Evolutionary conservation across 2,113 vertebrate species (phyloP).

Genomic region (Calidris pygmaea): DNA sequence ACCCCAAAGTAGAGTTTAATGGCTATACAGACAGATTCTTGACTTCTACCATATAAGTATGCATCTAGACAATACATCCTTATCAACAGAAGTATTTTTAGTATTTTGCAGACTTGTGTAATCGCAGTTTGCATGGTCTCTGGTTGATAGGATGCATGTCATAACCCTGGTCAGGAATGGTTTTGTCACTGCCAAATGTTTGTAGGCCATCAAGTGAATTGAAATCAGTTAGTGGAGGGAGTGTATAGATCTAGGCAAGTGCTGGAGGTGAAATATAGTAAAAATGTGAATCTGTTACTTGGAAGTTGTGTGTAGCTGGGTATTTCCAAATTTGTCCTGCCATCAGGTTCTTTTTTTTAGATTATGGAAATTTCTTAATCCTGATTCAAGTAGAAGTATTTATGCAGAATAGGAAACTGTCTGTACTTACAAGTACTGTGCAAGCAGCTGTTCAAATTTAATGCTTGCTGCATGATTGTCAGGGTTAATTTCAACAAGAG

Average conservation of each 20-base stretch:
- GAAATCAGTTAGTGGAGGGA: background rate
- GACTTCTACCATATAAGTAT: background rate
- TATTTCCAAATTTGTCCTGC: background rate
- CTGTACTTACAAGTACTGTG: background rate
- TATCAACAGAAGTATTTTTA: background rate
- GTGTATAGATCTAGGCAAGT: background rate
- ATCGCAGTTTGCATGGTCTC: background rate
- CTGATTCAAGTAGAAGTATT: background rate
- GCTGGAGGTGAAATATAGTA: background rate
- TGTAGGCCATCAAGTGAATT: background rate
- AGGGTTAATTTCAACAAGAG: background rate
- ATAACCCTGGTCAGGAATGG: background rate
- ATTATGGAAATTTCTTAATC: background rate
- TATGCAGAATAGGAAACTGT: background rate
- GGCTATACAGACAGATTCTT: background rate
- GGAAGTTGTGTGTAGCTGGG: background rate
- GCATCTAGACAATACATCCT: background rate
- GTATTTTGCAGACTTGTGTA: background rate
- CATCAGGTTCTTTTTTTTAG: background rate
- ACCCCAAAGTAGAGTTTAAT: background rate
- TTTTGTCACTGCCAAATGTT: background rate
- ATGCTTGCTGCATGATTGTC: background rate
- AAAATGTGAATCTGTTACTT: background rate
- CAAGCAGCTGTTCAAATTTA: background rate
- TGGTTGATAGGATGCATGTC: background rate